Percentiles rank a stretch among this genome's conserved stretches.
phyloP scores from a whole-genome alignment of 2,797 vertebrate species.

The Varecia variegata region DNA sequence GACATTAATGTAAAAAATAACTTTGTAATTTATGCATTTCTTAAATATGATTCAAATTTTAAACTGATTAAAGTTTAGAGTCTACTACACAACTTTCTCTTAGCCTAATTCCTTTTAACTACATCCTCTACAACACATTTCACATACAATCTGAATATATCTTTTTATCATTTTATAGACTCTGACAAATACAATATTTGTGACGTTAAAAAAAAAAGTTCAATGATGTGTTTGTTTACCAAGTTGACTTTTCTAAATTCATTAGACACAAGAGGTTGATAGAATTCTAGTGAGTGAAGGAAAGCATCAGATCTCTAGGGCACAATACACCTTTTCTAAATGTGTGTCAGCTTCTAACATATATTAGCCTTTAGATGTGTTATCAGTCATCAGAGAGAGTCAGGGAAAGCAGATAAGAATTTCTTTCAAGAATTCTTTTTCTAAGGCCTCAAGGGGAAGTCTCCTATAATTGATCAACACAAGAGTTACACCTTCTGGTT shows the following conservation, averaged over 20 bases:
- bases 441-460: constrained; percentile 60
- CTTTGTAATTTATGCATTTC: not conserved
- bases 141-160: not conserved
- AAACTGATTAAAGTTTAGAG: not conserved
- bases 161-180: not conserved
- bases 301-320: constrained; percentile 44
- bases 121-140: not conserved
- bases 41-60: not conserved
- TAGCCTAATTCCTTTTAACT: constrained; percentile 23
- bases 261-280: not conserved
- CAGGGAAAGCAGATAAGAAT: constrained; percentile 60
- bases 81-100: not conserved
- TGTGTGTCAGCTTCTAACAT: constrained; percentile 5
- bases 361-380: constrained; percentile 51
- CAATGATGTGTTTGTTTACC: not conserved
- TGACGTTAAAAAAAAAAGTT: constrained; percentile 23
- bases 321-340: constrained; percentile 59
- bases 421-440: constrained; percentile 67
- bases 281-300: constrained; percentile 65
- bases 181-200: constrained; percentile 10
- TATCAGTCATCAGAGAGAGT: constrained; percentile 68
- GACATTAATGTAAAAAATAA: not conserved
- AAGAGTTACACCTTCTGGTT: constrained; percentile 45
- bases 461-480: constrained; percentile 57
- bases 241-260: constrained; percentile 44